Percentiles rank a stretch among this genome's conserved stretches.
Evolutionary conservation across 2,888 invertebrate species (phyloP).

Genomic region (Tyria jacobaeae): DNA sequence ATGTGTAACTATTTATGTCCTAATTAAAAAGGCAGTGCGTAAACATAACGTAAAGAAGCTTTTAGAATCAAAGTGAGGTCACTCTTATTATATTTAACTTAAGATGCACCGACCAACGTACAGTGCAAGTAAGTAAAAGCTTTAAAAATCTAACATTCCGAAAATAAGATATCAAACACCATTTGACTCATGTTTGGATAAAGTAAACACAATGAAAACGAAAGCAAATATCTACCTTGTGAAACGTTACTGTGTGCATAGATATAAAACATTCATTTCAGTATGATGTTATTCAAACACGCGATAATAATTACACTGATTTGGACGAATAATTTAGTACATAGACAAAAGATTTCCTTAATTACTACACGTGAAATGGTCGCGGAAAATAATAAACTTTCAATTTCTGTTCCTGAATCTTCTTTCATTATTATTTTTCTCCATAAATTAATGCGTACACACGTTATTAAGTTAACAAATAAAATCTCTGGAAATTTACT

Average conservation of each 20-base stretch:
- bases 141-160: background rate
- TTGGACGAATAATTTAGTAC: constrained; percentile 11
- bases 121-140: too few relatives aligned
- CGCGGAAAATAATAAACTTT: background rate
- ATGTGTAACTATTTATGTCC: too few relatives aligned
- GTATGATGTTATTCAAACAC: constrained; percentile 9
- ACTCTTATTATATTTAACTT: too few relatives aligned
- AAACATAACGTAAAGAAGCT: too few relatives aligned
- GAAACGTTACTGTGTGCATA: background rate
- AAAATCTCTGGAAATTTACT: too few relatives aligned
- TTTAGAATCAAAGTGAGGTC: too few relatives aligned
- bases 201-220: constrained; percentile 5
- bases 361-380: constrained; percentile 17
- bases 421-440: background rate
- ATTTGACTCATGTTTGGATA: constrained; percentile 9
- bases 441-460: background rate
- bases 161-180: background rate
- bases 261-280: constrained; percentile 1
- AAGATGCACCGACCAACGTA: too few relatives aligned
- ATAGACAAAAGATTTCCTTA: constrained; percentile 2
- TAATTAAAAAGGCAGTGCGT: too few relatives aligned
- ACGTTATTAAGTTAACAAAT: too few relatives aligned
- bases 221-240: constrained; percentile 1
- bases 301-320: constrained; percentile 8
- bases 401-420: background rate